Base-by-base conservation (phyloP, 2,888 invertebrate species). In the Chrysomela aeneicollis region DNA sequence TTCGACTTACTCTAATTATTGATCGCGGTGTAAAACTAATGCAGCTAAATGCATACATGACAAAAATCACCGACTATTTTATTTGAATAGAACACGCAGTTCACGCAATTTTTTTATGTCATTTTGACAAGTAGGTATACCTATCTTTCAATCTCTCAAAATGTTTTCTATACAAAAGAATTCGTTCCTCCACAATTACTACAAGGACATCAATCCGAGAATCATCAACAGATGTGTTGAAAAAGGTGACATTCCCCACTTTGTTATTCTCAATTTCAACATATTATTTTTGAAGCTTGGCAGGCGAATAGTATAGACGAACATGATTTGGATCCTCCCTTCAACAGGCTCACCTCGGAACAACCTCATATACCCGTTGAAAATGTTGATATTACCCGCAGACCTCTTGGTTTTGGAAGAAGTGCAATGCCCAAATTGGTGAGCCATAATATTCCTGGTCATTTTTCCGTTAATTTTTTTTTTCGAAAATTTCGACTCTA, bases 351-450 rank as follows among this genome's bases (percentile, higher is more conserved):
- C 46, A 76, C 76, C 46, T 82, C 83, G 0, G 78, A 79, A 59
- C 82, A 84, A 67, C 84, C 85, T 1, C 73, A 75, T 57, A 81
- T 82, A 61, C 84, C 82, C 32, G 78, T 81, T 19, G 78, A 79
- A 66, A 76, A 83, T 65, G 77, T 82, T 6, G 84, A 85, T 74
- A 71, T 79, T 1, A 84, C 83, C 2, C 77, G 80, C 70, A 76
- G 83, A 63, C 80, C 81, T 19, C 67, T 81, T 35, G 85, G 82
- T 26, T 85, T 81, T 73, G 85, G 83, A 21, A 72, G 77, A 70
- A 78, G 75, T 72, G 85, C 83, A 17, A 72, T 86, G 59, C 83
- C 83, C 3, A 82, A 82, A 79, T 72, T 84, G 71, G 81, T 81
- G 77, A 49, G 55, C 17, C 47, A 17, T 26, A 18, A 26, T 32